These are phyloP conservation scores for Pentalonia nigronervosa DNA, from an alignment of 1,140 invertebrate species.

Conservation along the genomic window DNA sequence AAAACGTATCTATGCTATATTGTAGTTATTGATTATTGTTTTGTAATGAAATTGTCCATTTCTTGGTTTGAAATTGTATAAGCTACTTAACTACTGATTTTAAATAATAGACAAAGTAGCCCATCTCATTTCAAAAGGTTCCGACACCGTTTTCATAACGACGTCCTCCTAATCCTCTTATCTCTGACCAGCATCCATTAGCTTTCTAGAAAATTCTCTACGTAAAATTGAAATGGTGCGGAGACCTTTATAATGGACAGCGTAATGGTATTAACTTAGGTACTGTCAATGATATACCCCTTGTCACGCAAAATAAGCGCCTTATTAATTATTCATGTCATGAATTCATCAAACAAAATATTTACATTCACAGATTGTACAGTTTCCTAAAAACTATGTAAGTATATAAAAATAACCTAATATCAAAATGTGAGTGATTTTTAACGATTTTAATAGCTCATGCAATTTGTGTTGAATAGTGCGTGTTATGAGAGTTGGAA, in stretches of 20 bases:
- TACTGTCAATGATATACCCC: neutral
- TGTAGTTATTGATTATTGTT: neutral
- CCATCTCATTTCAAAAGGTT: neutral
- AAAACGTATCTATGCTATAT: neutral
- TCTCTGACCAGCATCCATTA: constrained; percentile 14
- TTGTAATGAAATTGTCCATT: neutral
- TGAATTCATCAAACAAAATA: neutral
- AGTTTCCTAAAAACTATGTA: neutral
- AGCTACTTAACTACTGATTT: neutral
- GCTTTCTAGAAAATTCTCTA: neutral
- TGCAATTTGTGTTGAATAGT: neutral
- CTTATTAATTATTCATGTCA: neutral
- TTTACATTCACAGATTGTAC: neutral
- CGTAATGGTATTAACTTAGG: neutral
- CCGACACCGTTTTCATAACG: neutral
- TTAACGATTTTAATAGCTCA: neutral
- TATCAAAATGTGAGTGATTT: neutral
- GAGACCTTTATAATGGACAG: neutral
- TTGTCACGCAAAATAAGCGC: neutral
- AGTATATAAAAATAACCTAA: neutral
- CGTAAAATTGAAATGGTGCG: neutral
- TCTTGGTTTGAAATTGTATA: neutral
- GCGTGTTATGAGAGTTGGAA: neutral
- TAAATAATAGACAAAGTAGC: neutral
- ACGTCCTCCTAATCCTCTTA: neutral